Percentiles rank a stretch among this genome's conserved stretches.
These are phyloP conservation scores for Sphyrna mokarran DNA, from an alignment of 2,113 vertebrate species.

Conservation along the genomic window DNA sequence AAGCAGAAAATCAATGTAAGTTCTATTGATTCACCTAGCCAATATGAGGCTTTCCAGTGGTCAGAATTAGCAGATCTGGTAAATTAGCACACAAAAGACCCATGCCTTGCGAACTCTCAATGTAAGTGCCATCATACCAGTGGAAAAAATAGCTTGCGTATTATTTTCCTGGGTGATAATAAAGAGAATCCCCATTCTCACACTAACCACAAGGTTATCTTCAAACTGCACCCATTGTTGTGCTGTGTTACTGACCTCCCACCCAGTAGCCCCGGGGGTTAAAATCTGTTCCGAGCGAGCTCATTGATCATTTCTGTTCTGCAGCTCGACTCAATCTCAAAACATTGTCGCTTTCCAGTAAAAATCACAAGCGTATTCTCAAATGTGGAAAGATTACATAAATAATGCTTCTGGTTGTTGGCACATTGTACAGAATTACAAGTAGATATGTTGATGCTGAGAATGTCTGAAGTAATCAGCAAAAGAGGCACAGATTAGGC, in stretches of 20 bases:
- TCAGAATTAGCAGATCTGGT: not conserved
- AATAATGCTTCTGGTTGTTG: not conserved
- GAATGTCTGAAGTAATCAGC: not conserved
- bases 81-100: not conserved
- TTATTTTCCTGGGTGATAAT: not conserved
- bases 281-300: not conserved
- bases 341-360: not conserved
- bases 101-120: not conserved
- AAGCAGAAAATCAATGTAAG: not conserved
- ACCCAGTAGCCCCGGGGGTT: not conserved
- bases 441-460: not conserved
- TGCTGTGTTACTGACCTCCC: not conserved
- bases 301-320: not conserved
- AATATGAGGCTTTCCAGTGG: not conserved
- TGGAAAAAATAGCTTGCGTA: not conserved
- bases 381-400: not conserved
- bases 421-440: not conserved
- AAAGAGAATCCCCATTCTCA: not conserved
- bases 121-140: not conserved
- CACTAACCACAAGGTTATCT: not conserved
- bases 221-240: not conserved
- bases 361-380: not conserved
- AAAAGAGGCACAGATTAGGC: not conserved
- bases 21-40: not conserved
- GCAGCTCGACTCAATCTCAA: not conserved